These are phyloP conservation scores for Nipponacmea schrenckii DNA, from an alignment of 2,888 invertebrate species.

Conservation along the genomic window DNA sequence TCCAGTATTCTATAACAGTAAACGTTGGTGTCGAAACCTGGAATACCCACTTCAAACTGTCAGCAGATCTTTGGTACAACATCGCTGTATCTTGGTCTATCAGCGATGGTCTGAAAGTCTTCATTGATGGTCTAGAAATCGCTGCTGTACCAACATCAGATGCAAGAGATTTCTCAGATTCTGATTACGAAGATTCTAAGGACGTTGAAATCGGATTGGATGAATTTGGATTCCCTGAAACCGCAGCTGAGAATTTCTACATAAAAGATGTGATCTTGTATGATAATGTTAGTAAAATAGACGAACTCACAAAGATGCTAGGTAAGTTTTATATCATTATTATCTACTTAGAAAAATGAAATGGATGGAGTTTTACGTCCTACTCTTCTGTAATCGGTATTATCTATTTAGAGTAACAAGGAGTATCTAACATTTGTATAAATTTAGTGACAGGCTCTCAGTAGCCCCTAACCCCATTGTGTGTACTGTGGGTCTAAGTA, in stretches of 20 bases:
- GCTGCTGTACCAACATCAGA: slow-evolving; percentile 14
- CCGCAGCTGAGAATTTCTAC: slow-evolving; percentile 32
- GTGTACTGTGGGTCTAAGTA: not conserved
- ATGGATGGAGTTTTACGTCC: no score
- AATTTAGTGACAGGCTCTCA: no score
- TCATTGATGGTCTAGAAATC: slow-evolving; percentile 47
- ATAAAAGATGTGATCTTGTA: slow-evolving; percentile 32
- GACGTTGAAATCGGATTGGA: slow-evolving; percentile 38
- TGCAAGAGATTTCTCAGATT: slow-evolving; percentile 24
- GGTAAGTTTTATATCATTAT: slow-evolving; percentile 18
- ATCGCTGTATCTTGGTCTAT: slow-evolving; percentile 43
- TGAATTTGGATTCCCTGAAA: slow-evolving; percentile 32
- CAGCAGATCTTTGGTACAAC: slow-evolving; percentile 37
- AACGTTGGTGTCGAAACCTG: slow-evolving; percentile 41
- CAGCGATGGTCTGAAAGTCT: slow-evolving; percentile 40
- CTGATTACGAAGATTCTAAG: slow-evolving; percentile 22
- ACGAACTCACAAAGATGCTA: slow-evolving; percentile 1
- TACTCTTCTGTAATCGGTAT: no score
- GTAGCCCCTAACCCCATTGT: slow-evolving; percentile 6
- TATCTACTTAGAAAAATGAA: no score
- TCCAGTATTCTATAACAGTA: slow-evolving; percentile 59
- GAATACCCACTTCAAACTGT: slow-evolving; percentile 45
- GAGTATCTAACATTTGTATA: no score
- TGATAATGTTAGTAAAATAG: slow-evolving; percentile 18
- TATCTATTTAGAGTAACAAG: not conserved